Evolutionary conservation across 23 tunicate species (phyloP).

Genomic region (Diplosoma virens): DNA sequence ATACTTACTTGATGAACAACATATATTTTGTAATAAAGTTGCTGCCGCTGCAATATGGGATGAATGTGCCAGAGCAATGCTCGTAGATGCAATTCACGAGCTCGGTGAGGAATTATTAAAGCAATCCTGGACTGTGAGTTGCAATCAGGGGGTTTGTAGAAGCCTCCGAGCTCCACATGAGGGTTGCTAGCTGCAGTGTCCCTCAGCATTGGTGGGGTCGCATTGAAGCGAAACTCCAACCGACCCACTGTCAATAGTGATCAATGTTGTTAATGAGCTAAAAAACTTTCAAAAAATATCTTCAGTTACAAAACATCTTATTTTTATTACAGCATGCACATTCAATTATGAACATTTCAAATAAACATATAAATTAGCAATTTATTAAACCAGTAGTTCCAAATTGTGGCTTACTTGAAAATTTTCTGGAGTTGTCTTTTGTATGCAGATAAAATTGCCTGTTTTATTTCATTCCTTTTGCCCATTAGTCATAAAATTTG

Average conservation of each 20-base stretch:
- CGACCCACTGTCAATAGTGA: slow-evolving; percentile 36
- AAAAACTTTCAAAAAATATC: background rate
- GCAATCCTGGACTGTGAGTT: slow-evolving; percentile 42
- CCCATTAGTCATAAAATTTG: no score
- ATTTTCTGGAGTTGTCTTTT: no score
- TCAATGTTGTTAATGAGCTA: background rate
- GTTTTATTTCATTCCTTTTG: no score
- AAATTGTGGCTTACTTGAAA: no score
- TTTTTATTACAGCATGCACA: no score
- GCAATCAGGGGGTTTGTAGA: slow-evolving; percentile 48
- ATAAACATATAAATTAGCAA: no score
- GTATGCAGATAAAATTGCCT: no score
- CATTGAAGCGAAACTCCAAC: slow-evolving; percentile 51
- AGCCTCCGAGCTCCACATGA: slow-evolving; percentile 36
- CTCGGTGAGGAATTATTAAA: slow-evolving; percentile 66
- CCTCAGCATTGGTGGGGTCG: slow-evolving; percentile 54
- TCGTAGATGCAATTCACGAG: slow-evolving; percentile 61
- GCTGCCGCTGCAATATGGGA: slow-evolving; percentile 72
- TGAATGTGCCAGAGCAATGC: slow-evolving; percentile 73
- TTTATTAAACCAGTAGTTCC: no score
- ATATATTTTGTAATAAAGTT: slow-evolving; percentile 61
- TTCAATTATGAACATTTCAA: no score
- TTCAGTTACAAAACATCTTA: no score
- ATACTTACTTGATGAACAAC: slow-evolving; percentile 71
- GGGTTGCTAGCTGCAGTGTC: slow-evolving; percentile 35